Evolutionary conservation across 2,888 invertebrate species (phyloP).

Genomic region (Cheilosia soror): DNA sequence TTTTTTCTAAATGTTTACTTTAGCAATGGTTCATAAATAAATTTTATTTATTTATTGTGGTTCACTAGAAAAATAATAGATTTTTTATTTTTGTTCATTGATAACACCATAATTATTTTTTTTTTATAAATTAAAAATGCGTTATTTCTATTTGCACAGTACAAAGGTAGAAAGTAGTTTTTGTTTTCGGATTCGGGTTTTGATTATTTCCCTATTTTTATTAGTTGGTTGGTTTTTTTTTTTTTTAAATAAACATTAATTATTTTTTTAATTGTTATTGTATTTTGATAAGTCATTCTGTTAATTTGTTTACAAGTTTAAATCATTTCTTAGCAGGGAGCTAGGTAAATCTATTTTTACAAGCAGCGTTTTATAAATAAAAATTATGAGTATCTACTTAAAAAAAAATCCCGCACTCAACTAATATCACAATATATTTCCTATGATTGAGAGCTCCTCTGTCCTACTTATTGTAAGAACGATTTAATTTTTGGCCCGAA

Average conservation of each 20-base stretch:
- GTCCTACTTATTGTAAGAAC: too few species aligned
- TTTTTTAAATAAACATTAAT: conserved; percentile 20
- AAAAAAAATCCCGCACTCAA: too few species aligned
- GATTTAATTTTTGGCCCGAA: too few species aligned
- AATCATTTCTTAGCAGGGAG: too few species aligned
- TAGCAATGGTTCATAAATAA: conserved; percentile 25
- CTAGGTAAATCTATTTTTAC: too few species aligned
- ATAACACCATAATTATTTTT: conserved; percentile 1
- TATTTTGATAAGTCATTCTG: conserved; percentile 23
- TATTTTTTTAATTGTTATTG: conserved; percentile 47
- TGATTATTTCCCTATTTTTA: conserved; percentile 29
- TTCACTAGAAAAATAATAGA: conserved; percentile 65
- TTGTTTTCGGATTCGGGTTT: conserved; percentile 22
- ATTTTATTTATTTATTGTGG: conserved; percentile 35
- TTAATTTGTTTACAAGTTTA: neutral
- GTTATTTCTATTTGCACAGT: conserved; percentile 58
- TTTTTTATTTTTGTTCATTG: conserved; percentile 16
- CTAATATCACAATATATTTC: too few species aligned
- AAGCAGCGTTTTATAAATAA: too few species aligned
- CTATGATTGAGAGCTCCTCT: too few species aligned
- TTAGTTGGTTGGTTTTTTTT: conserved; percentile 22
- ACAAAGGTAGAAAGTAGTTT: conserved; percentile 75
- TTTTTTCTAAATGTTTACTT: conserved; percentile 32
- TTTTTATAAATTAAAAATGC: conserved; percentile 15
- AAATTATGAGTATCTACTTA: too few species aligned